A percentile compares a stretch with the other conserved stretches of the same genome.
These are phyloP conservation scores for Actias luna DNA, from an alignment of 2,888 invertebrate species.

Conservation along the genomic window DNA sequence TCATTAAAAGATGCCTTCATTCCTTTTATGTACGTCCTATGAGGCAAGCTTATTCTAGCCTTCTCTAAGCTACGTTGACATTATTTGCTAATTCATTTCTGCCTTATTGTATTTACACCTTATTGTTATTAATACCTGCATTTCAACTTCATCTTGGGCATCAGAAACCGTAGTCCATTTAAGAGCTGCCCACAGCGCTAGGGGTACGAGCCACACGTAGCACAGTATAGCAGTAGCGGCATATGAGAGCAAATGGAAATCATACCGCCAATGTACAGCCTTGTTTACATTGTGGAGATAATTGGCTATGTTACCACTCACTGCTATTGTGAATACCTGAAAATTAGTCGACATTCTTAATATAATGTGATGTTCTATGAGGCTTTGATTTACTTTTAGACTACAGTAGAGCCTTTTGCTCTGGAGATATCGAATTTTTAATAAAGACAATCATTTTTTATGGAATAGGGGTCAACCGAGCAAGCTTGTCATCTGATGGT, in stretches of 20 bases:
- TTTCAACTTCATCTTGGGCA: constrained; percentile 83
- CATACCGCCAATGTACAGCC: constrained; percentile 92
- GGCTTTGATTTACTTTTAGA: too few relatives aligned
- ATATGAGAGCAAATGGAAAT: constrained; percentile 95
- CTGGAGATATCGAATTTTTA: neutral
- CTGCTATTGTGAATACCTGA: constrained; percentile 94
- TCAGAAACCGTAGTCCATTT: constrained; percentile 88
- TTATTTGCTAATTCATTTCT: neutral
- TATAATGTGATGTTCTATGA: neutral
- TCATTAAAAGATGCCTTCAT: too few relatives aligned
- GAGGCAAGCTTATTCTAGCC: too few relatives aligned
- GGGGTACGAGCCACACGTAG: constrained; percentile 94
- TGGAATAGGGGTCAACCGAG: too few relatives aligned
- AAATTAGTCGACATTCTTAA: constrained; percentile 22
- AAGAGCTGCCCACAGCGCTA: constrained; percentile 90
- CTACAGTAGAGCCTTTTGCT: too few relatives aligned
- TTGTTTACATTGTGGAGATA: constrained; percentile 90
- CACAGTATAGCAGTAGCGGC: constrained; percentile 94
- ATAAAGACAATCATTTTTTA: too few relatives aligned
- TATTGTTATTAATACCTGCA: constrained; percentile 70
- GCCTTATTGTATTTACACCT: too few relatives aligned
- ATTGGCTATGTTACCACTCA: constrained; percentile 95
- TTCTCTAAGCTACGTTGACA: too few relatives aligned
- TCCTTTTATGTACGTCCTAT: too few relatives aligned
- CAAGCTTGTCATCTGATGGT: too few relatives aligned